Evolutionary conservation across 1,140 invertebrate species (phyloP).

Genomic region (Oppia nitens): DNA sequence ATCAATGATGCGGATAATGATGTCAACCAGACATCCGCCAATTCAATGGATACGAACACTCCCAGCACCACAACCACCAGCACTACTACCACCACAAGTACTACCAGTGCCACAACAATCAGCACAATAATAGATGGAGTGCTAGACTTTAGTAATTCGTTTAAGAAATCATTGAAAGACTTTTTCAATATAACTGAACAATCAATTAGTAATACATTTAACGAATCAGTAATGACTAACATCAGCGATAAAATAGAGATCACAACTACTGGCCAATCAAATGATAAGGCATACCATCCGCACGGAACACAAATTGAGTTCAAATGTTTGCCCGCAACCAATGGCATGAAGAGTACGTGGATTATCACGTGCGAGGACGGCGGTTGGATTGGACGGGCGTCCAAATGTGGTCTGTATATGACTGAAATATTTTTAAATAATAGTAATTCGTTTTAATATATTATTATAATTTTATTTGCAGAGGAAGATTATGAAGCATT

Average conservation of each 20-base stretch:
- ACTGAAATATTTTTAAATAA: slow-evolving; percentile 25
- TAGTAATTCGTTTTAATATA: not conserved
- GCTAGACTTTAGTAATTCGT: too few species aligned
- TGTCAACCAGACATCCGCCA: not conserved
- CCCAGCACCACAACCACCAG: not conserved
- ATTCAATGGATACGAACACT: not conserved
- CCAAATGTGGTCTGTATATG: slow-evolving; percentile 45
- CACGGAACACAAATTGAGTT: slow-evolving; percentile 62
- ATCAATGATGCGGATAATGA: not conserved
- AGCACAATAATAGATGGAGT: too few species aligned
- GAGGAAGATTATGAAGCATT: slow-evolving; percentile 8
- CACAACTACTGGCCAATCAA: not conserved
- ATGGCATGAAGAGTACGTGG: slow-evolving; percentile 63
- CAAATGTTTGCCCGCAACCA: slow-evolving; percentile 54
- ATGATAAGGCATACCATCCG: slow-evolving; percentile 26
- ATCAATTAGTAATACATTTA: too few species aligned
- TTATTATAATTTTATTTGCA: too few species aligned
- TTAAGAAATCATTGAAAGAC: too few species aligned
- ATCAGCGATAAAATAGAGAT: not conserved
- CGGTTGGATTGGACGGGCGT: slow-evolving; percentile 55
- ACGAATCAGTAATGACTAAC: too few species aligned
- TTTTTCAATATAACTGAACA: too few species aligned
- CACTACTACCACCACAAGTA: not conserved
- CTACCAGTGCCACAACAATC: not conserved
- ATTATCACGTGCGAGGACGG: slow-evolving; percentile 63